Evolutionary conservation across 2,888 invertebrate species (phyloP).

Genomic region (Halictus quadricinctus): DNA sequence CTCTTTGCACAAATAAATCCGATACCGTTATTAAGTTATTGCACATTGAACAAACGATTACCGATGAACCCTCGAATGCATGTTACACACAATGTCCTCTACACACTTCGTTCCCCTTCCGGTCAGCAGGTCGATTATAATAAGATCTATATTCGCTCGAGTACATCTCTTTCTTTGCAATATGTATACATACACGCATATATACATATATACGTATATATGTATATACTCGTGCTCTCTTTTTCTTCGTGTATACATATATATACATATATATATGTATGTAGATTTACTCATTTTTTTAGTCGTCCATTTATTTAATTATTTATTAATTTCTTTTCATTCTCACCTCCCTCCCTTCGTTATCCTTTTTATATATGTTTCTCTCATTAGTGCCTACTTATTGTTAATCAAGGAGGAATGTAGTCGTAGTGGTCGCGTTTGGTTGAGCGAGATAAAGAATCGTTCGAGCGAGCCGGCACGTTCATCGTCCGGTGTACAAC

Average conservation of each 20-base stretch:
- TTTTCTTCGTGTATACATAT: slow-evolving; percentile 2
- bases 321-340: slow-evolving; percentile 41
- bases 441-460: slow-evolving; percentile 75
- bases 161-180: slow-evolving; percentile 3
- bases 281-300: slow-evolving; percentile 38
- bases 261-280: slow-evolving; percentile 46
- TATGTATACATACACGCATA: slow-evolving; percentile 28
- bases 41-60: slow-evolving; percentile 78
- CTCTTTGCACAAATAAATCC: slow-evolving; percentile 45
- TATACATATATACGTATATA: background rate
- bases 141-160: slow-evolving; percentile 32
- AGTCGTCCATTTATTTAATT: slow-evolving; percentile 35
- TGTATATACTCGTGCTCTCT: slow-evolving; percentile 7
- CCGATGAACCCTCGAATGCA: slow-evolving; percentile 70
- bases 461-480: slow-evolving; percentile 74
- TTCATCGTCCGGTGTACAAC: slow-evolving; percentile 71
- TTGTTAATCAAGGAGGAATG: slow-evolving; percentile 80
- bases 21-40: slow-evolving; percentile 73
- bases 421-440: slow-evolving; percentile 76
- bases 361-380: slow-evolving; percentile 57
- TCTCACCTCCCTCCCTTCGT: slow-evolving; percentile 17
- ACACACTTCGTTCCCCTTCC: slow-evolving; percentile 34
- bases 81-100: slow-evolving; percentile 64
- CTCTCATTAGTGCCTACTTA: slow-evolving; percentile 80
- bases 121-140: slow-evolving; percentile 17